Base-by-base conservation (phyloP, 2,888 invertebrate species). In the Mythimna loreyi region DNA sequence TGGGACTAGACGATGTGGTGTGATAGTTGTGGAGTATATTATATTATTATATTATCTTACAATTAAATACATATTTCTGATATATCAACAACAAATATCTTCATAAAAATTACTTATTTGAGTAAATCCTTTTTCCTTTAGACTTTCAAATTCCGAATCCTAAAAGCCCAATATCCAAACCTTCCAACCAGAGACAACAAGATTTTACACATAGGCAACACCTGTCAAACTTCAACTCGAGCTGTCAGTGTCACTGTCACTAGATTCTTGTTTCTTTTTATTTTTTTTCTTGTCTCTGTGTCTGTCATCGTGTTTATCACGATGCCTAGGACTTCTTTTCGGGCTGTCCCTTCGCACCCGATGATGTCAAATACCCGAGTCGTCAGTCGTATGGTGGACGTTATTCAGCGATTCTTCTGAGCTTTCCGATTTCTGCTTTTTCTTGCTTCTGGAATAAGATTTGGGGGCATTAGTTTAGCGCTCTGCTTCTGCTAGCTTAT, bases 361-460 rank as follows among this genome's bases (percentile, higher is more conserved):
- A 72, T 95, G 94, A 92, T 96, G 96, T 96, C 96, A 96, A 93
- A 96, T 96, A 62, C 96, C 96, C 30, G 96, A 96, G 58, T 96
- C 96, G 69, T 96, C 96, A 0, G 96, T 96, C 2, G 96, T 96
- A 60, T 95, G 96, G 2, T 95, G 95, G 61, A 93, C 88, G 81
- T 95, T 93, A 72, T 95, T 94, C n/a, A 92, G 52, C 0, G 95
- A 95, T 65, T 94, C 95, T 67, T 93, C 92, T 0, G 95, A 95
- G 0, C 93, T 91, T n/a, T 93, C 93, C 0, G 95, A 92, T 80
- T 94, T 94, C 53, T 92, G 93, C 72, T 93, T 94, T 75, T 92
- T 94, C 83, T 93, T 95, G 8, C 84, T 82, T 6, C 92, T 93
- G 85, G 4, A 88, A 88, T 36, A 13, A 36, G 36, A 36, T 33